Conservation (phyloP, 2,797 vertebrate genomes). For the Argyrosomus regius region DNA sequence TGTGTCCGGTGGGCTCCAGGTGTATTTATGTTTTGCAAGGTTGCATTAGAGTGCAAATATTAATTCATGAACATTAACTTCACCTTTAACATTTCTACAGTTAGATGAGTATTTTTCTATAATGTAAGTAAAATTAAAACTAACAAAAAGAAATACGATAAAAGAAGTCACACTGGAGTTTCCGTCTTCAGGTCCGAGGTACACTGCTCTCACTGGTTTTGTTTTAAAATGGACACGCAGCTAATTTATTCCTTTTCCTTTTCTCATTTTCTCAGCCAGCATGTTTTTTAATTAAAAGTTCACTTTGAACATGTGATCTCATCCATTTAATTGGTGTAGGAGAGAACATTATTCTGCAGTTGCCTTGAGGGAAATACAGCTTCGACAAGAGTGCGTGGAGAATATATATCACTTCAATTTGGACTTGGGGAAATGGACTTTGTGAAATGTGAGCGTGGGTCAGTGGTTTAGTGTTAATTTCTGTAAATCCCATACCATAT, state of each 20-base stretch:
- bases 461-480: constrained; percentile 53
- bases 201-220: neutral
- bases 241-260: constrained; percentile 38
- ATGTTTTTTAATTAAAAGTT: constrained; percentile 71
- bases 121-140: neutral
- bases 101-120: neutral
- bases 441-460: constrained; percentile 47
- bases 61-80: neutral
- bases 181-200: neutral
- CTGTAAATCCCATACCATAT: constrained; percentile 46
- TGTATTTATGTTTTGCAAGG: neutral
- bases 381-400: constrained; percentile 22
- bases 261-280: constrained; percentile 37
- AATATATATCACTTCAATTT: constrained; percentile 57
- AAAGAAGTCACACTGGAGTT: neutral
- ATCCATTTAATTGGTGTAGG: constrained; percentile 66
- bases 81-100: neutral
- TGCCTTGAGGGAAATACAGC: constrained; percentile 52
- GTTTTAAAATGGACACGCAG: constrained; percentile 20
- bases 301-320: constrained; percentile 66
- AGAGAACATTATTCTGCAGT: constrained; percentile 57
- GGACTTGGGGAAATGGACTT: constrained; percentile 52
- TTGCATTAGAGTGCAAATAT: neutral
- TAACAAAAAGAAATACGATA: neutral
- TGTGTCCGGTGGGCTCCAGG: too few species aligned